A percentile compares a stretch with the other conserved stretches of the same genome.
These are phyloP conservation scores for Barbus barbus DNA, from an alignment of 2,113 vertebrate genomes.

Conservation along the genomic window DNA sequence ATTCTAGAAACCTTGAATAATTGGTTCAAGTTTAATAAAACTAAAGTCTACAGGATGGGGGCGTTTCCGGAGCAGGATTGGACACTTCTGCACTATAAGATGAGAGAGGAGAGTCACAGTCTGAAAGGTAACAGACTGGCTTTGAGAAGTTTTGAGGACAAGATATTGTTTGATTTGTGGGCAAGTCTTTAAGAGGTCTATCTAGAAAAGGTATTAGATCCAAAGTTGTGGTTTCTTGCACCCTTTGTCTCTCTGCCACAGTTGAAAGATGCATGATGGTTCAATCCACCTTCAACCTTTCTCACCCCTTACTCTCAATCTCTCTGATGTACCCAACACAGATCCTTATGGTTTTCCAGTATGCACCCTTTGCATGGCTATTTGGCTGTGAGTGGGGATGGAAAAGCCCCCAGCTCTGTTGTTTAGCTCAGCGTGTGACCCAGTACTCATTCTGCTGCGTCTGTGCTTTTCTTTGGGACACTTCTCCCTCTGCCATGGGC, in stretches of 20 bases:
- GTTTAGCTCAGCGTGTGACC: conserved; percentile 53
- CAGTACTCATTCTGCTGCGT: conserved; percentile 69
- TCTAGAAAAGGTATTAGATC: conserved; percentile 9
- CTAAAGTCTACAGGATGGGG: neutral
- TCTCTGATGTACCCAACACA: neutral
- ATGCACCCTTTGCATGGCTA: conserved; percentile 66
- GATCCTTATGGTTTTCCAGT: neutral
- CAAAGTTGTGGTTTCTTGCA: conserved; percentile 42
- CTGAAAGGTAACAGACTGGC: neutral
- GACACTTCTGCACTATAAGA: neutral
- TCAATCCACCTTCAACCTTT: neutral
- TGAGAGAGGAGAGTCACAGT: neutral
- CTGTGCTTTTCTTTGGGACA: conserved; percentile 72
- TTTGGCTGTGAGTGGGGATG: conserved; percentile 62
- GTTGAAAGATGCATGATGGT: conserved; percentile 31
- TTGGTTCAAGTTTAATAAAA: neutral
- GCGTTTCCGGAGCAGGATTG: neutral
- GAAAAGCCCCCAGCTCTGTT: conserved; percentile 30
- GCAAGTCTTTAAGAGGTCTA: neutral
- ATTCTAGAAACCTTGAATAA: neutral
- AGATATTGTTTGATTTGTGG: neutral
- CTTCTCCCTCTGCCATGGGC: conserved; percentile 65
- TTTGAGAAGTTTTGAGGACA: neutral
- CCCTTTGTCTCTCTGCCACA: neutral
- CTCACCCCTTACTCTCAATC: neutral